A percentile compares a stretch with the other conserved stretches of the same genome.
Conservation (phyloP, 2,113 vertebrate species). For the Lepidothrix coronata region DNA sequence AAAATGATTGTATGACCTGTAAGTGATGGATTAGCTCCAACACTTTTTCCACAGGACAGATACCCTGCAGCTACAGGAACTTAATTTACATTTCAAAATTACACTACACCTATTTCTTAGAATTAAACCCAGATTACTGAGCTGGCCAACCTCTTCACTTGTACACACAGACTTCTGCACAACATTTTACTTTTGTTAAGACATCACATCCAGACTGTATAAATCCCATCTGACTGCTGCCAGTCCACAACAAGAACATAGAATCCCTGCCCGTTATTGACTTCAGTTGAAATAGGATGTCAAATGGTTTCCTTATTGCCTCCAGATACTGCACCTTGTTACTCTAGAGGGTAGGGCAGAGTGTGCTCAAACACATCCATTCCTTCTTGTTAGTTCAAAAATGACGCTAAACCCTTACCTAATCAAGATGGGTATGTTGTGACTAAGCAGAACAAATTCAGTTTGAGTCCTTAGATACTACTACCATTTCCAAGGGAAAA, state of each 20-base stretch:
- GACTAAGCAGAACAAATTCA: not conserved
- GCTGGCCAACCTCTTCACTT: not conserved
- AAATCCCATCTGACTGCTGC: not conserved
- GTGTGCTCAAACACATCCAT: not conserved
- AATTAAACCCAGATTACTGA: not conserved
- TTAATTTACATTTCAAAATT: not conserved
- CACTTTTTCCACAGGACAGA: not conserved
- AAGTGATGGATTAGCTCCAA: not conserved
- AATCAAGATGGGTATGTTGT: accelerated
- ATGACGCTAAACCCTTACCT: not conserved
- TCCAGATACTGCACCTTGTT: not conserved
- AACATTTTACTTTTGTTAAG: not conserved
- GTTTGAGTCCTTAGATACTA: not conserved
- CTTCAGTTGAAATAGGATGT: not conserved
- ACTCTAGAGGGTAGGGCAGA: not conserved
- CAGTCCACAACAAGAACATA: not conserved
- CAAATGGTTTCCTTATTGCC: not conserved
- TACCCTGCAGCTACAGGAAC: not conserved
- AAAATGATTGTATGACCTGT: accelerated
- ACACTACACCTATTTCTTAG: not conserved
- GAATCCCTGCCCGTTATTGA: not conserved
- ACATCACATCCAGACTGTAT: not conserved
- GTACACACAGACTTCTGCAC: not conserved
- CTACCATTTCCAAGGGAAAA: not conserved
- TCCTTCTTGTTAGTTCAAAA: not conserved